Base-by-base conservation (phyloP, 1,140 invertebrate species). In the Ericerus pela region DNA sequence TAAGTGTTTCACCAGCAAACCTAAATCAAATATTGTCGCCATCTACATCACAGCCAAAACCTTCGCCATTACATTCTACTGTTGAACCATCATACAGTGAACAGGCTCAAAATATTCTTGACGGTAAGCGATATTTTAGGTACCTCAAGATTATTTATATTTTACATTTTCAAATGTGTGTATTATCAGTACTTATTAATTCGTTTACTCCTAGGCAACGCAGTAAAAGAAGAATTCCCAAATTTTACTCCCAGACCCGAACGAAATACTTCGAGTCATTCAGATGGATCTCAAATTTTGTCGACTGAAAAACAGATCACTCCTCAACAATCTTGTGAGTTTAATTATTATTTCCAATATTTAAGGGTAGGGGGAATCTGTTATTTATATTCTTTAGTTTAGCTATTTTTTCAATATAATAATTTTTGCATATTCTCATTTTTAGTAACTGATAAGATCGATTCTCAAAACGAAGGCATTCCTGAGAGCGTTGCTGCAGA, bases 401-500 rank as follows among this genome's bases (percentile, higher is more conserved):
- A 5, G 12, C 5, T 54, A 11, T 20, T 51, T 52, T 52, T 53
- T 20, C 36, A 16, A 20, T 16, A 12, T 22, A 36, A 27, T 52
- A 2, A 28, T 52, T 57, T 2, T 38, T 37, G 26, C 16, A 18
- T 24, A 47, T 27, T 31, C 1, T 56, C 12, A 51, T 6, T 18
- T 54, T 28, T 47, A 58, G 57, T 29, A 27, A 12, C 33, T 36
- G 57, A 58, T 24, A 58, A 38, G 33, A 38, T 31, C 55, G 60
- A 64, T 36, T 51, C 59, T 16, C 59, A 63, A 58, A 54, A 36
- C 47, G 57, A 58, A 58, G 82, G 85, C 67, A 82, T 87, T 67
- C 82, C 85, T 4, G 84, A 87, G 62, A 83, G 81, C 61, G 84
- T 86, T 6, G 86, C 79, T 1, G 79, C 77, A 16, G 81, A 84